Percentiles rank a stretch among this genome's conserved stretches.
Conservation (phyloP, 2,113 vertebrate species). For the Bubo bubo region DNA sequence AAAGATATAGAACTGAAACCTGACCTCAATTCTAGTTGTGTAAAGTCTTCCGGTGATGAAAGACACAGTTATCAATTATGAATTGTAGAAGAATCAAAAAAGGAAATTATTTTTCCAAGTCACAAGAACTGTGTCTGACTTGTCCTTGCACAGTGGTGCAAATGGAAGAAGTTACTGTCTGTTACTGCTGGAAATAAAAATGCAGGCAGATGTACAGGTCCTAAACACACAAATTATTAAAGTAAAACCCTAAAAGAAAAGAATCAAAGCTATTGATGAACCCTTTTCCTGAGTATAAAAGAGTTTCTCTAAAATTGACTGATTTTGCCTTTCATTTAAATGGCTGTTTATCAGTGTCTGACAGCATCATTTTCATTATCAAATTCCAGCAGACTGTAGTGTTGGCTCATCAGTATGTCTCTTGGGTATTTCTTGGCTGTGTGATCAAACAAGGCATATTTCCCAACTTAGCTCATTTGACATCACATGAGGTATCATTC, state of each 20-base stretch:
- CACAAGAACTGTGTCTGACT: neutral
- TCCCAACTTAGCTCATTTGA: neutral
- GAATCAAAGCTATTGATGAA: neutral
- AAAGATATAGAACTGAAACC: neutral
- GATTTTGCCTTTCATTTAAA: neutral
- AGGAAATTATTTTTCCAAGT: neutral
- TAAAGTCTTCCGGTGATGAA: neutral
- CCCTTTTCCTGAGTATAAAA: neutral
- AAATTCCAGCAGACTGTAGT: neutral
- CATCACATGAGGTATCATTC: neutral
- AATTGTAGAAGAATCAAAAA: neutral
- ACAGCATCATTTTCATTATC: constrained; percentile 3
- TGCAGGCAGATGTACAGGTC: neutral
- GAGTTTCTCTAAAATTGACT: neutral
- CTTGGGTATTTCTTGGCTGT: neutral
- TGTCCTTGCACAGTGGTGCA: neutral
- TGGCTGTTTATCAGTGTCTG: neutral
- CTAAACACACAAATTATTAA: neutral
- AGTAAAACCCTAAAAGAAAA: neutral
- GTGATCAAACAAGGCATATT: neutral
- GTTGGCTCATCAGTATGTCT: neutral
- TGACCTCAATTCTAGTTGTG: neutral
- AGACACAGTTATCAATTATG: neutral
- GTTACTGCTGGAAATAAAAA: neutral
- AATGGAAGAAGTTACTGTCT: neutral